Base-by-base conservation (phyloP, 2,113 vertebrate species). In the Noturus placidus region DNA sequence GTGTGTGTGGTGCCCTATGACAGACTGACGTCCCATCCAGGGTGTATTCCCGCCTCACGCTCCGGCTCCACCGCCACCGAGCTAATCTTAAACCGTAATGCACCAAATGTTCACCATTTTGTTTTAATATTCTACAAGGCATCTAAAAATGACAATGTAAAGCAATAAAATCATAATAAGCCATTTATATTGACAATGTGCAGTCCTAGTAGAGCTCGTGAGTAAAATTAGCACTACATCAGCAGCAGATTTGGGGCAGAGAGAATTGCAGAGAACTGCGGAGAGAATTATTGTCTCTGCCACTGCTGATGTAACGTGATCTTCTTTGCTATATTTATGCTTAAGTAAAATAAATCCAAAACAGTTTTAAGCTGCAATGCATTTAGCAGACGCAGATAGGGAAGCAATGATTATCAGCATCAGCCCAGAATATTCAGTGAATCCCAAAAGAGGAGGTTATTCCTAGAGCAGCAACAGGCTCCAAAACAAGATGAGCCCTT, bases 401-500 rank as follows among this genome's bases (percentile, higher is more conserved):
- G 38, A 19, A 83, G 50, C 70, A 61, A 25, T 38, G 70, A 76
- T 85, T 85, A 85, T 76, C 84, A 77, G 25, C 52, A 46, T 50
- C 61, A 50, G 42, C 38, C 42, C 42, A 83, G 42, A 83, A 83
- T 77, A 77, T 77, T 61, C 84, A 61, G 84, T 61, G 70, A 38
- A 74, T 85, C 54, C 70, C 35, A 85, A 77, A 77, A 38, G 70
- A 42, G 70, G 56, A 87, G 61, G 61, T 57, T 42, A 84, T 87
- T 84, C 74, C 76, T 80, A 56, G 63, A 35, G 76, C 54, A 38
- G 38, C 65, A 88, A 52, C 77, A 80, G 38, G 69, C 59, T 84
- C 85, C 13, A 10, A 74, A 84, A 87, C 81, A 70, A 87, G 19
- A 89, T 70, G 52, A 78, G 61, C 52, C 81, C 56, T 87, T 84